Evolutionary conservation across 1,140 invertebrate species (phyloP).

Genomic region (Yoshiicerus persimilis): DNA sequence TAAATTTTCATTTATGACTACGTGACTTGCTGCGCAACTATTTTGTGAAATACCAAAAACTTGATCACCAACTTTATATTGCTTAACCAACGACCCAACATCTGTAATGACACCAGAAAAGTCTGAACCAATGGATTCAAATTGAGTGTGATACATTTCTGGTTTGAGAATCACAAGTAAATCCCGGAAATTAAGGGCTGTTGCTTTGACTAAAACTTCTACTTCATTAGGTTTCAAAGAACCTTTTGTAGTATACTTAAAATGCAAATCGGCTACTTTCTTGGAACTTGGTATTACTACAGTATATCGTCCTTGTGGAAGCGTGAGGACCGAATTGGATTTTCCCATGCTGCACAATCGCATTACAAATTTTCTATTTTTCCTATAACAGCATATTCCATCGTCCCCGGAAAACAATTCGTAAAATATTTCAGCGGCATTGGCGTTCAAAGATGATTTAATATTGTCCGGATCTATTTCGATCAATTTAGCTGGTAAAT

Average conservation of each 20-base stretch:
- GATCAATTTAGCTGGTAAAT: not conserved
- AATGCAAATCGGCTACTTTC: not conserved
- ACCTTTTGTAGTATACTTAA: not conserved
- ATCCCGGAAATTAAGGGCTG: not conserved
- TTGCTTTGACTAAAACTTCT: not conserved
- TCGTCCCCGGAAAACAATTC: not conserved
- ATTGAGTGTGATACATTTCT: not conserved
- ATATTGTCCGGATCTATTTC: not conserved
- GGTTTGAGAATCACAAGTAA: not conserved
- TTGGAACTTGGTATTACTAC: not conserved
- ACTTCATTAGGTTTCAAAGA: not conserved
- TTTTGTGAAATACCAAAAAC: slow-evolving; percentile 6
- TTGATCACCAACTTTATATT: not conserved
- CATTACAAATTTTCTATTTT: not conserved
- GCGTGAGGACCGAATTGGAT: not conserved
- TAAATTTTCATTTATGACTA: not conserved
- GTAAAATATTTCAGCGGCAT: not conserved
- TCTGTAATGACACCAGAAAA: not conserved
- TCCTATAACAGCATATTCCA: not conserved
- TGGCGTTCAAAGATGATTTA: too few species aligned
- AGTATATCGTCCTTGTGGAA: not conserved
- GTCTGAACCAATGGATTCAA: not conserved
- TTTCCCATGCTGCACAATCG: not conserved
- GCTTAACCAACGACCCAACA: not conserved
- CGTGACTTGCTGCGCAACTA: not conserved